Percentiles rank a stretch among this genome's conserved stretches.
phyloP scores from a whole-genome alignment of 2,888 invertebrate genomes.

The Spodoptera picta region DNA sequence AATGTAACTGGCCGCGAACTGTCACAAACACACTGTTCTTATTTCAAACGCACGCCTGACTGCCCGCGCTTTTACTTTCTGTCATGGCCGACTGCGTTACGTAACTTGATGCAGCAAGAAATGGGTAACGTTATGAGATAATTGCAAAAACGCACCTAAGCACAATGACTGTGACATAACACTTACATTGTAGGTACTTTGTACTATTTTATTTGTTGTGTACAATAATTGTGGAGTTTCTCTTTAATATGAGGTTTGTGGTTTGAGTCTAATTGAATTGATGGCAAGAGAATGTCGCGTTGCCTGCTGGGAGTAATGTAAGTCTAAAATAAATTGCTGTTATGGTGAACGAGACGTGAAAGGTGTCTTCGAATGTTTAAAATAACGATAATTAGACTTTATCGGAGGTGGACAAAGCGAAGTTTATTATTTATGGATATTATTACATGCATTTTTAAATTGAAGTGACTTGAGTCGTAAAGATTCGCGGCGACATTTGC shows the following conservation, averaged over 20 bases:
- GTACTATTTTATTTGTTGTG: conserved; percentile 40
- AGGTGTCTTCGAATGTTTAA: conserved; percentile 22
- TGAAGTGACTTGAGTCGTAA: conserved; percentile 6
- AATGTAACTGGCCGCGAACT: conserved; percentile 46
- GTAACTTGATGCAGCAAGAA: conserved; percentile 72
- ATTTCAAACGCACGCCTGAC: conserved; percentile 71
- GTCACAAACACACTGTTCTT: conserved; percentile 62
- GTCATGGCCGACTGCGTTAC: conserved; percentile 74
- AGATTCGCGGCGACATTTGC: conserved; percentile 18
- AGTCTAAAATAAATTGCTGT: conserved; percentile 28
- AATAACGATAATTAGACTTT: conserved; percentile 27
- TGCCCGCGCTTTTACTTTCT: conserved; percentile 80
- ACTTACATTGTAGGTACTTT: conserved; percentile 35
- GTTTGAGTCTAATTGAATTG: conserved; percentile 44
- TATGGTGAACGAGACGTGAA: conserved; percentile 21
- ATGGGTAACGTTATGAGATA: conserved; percentile 66
- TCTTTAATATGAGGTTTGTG: conserved; percentile 35
- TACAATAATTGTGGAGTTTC: conserved; percentile 47
- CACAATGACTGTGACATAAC: conserved; percentile 53
- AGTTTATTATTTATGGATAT: background rate
- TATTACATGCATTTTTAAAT: conserved; percentile 1
- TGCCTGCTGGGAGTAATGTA: conserved; percentile 7
- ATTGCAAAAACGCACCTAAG: conserved; percentile 55
- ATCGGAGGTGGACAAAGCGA: conserved; percentile 7
- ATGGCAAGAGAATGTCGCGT: conserved; percentile 23